Conservation (phyloP, 2,797 vertebrate species). For the Alauda arvensis region DNA sequence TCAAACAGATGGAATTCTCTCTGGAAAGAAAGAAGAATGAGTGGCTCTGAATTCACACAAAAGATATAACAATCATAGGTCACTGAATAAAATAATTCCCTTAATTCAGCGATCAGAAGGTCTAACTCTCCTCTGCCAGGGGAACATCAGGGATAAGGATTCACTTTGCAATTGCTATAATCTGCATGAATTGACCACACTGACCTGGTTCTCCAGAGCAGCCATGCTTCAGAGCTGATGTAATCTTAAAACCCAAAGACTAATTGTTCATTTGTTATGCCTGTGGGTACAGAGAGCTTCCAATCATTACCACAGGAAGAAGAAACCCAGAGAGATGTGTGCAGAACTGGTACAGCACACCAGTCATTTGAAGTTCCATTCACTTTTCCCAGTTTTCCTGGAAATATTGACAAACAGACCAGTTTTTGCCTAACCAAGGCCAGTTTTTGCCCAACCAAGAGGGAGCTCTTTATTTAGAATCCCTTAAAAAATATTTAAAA, state of each 20-base stretch:
- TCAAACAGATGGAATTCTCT: neutral
- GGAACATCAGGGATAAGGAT: neutral
- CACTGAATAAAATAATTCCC: neutral
- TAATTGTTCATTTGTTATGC: conserved; percentile 15
- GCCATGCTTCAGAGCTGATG: conserved; percentile 2
- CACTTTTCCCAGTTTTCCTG: neutral
- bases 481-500: neutral
- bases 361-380: neutral
- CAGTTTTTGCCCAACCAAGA: neutral
- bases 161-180: neutral
- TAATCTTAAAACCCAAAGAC: neutral
- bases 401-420: neutral
- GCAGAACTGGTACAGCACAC: neutral
- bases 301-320: neutral
- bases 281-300: neutral
- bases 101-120: neutral
- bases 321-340: neutral
- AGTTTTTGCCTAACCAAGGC: neutral
- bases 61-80: neutral
- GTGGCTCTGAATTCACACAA: neutral
- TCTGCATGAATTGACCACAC: neutral
- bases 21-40: neutral
- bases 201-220: neutral
- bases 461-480: neutral
- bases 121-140: neutral